phyloP scores from a whole-genome alignment of 1,140 invertebrate genomes.

The Brachionus angularis region DNA sequence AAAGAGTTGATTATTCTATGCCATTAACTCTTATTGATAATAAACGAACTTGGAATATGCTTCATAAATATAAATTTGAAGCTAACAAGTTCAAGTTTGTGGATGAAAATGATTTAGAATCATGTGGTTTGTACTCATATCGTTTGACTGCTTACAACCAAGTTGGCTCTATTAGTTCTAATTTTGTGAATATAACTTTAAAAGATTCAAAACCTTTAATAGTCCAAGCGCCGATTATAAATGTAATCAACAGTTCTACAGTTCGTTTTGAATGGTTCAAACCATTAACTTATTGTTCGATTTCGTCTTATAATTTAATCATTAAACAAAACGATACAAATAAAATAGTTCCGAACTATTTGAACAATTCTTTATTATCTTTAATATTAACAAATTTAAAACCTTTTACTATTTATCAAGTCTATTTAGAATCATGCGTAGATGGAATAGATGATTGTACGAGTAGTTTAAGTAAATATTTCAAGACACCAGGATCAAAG shows the following conservation, averaged over 20 bases:
- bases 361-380: background rate
- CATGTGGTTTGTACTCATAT: constrained; percentile 31
- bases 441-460: background rate
- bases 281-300: constrained; percentile 19
- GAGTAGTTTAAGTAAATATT: constrained; percentile 2
- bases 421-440: background rate
- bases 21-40: background rate
- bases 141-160: constrained; percentile 14
- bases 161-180: background rate
- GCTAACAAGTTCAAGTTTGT: background rate
- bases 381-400: background rate
- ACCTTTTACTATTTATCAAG: background rate
- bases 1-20: background rate
- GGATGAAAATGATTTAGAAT: constrained; percentile 11
- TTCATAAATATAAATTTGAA: constrained; percentile 22
- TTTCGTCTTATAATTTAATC: background rate
- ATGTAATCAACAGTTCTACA: background rate
- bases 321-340: background rate
- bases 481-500: constrained; percentile 2
- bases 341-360: background rate
- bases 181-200: constrained; percentile 20
- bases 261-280: constrained; percentile 20
- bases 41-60: background rate
- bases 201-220: constrained; percentile 11
- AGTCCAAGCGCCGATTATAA: background rate